Conservation (phyloP, 2,888 invertebrate species). For the Caenorhabditis auriculariae region DNA sequence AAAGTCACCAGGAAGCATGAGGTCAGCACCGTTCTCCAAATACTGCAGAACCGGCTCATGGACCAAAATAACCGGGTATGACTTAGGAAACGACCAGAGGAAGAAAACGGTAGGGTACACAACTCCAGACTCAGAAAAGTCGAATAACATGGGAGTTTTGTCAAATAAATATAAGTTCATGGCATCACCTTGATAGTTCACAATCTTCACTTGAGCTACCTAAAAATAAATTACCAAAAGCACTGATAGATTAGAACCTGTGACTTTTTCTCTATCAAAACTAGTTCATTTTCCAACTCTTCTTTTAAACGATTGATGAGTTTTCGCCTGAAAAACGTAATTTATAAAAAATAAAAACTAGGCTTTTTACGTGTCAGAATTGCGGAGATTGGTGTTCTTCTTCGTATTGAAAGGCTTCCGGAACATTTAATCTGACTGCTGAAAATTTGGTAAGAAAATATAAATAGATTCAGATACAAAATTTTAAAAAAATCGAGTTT, state of each 20-base stretch:
- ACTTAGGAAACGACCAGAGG: conserved; percentile 39
- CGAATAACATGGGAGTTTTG: conserved; percentile 51
- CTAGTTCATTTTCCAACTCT: conserved; percentile 8
- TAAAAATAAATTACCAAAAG: conserved; percentile 6
- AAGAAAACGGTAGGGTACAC: conserved; percentile 45
- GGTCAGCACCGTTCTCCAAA: conserved; percentile 57
- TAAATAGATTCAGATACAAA: no score
- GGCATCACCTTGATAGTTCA: conserved; percentile 25
- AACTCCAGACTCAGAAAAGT: conserved; percentile 30
- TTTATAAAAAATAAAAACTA: neutral
- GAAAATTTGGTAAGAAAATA: no score
- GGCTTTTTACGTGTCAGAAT: conserved; percentile 49
- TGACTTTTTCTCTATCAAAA: conserved; percentile 17
- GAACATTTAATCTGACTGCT: no score
- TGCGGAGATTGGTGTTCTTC: conserved; percentile 51
- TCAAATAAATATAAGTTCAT: conserved; percentile 50
- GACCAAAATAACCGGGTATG: conserved; percentile 47
- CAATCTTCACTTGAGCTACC: conserved; percentile 39
- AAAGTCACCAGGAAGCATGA: conserved; percentile 57
- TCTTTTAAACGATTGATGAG: conserved; percentile 22
- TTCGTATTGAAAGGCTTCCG: conserved; percentile 51
- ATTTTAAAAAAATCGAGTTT: no score
- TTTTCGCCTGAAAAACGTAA: conserved; percentile 22
- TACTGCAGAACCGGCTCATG: conserved; percentile 42
- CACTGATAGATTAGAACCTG: conserved; percentile 5